Base-by-base conservation (phyloP, 2,113 vertebrate genomes). In the Silurus meridionalis region DNA sequence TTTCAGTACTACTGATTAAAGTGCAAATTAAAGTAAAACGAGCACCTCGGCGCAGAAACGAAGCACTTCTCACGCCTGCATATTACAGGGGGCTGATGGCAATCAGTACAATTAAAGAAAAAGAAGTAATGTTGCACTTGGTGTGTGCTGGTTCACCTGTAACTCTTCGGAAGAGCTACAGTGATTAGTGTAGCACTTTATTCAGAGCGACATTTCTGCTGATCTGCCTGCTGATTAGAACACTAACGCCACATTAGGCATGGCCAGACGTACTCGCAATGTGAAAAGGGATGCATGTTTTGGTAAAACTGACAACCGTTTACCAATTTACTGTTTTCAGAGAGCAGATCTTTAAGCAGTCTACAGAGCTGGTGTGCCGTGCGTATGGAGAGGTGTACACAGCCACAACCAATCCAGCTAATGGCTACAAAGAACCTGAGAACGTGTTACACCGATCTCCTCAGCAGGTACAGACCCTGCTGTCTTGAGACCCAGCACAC, bases 271-370 rank as follows among this genome's bases (percentile, higher is more conserved):
- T 52, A 8, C 8, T 74, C 4, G 11, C 17, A 17, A 61, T 46
- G 15, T 21, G 5, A 46, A 61, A 60, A 46, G 78, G 6, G 37
- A 21, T 13, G 19, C 46, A 23, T 23, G 13, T 55, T 37, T 78
- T 57, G n/a, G 14, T 57, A 25, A 77, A 55, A 55, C 74, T 21
- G 17, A 13, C 28, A 46, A 21, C 57, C 23, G 55, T 58, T 57
- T 28, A 57, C 53, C 69, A 53, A 7, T 72, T 58, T 58, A 61
- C 60, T 91, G 37, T 87, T 79, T 64, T 60, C 89, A 99, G 98
- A 92, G 97, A 99, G 64, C 97, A 98, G 93, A 97, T 99, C 83
- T 95, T 98, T 91, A 96, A 95, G 63, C 97, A 96, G 91, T 98
- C 98, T 1, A 98, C 97, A 0, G 97, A 98, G 90, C 93, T 99